Conservation (phyloP, 2,888 invertebrate species). For the Lycophotia porphyrea region DNA sequence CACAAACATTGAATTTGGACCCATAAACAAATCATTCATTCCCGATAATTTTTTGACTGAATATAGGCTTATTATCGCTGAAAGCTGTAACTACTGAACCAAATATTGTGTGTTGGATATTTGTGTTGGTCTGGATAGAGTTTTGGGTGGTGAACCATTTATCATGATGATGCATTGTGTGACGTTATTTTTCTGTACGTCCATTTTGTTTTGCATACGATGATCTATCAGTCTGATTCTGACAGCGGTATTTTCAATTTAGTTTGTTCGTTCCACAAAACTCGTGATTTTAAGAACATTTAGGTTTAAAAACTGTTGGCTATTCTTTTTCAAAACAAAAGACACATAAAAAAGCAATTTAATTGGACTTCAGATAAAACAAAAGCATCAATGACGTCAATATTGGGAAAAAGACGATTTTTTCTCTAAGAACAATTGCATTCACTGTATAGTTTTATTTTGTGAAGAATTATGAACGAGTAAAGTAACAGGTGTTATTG, state of each 20-base stretch:
- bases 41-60: too few relatives aligned
- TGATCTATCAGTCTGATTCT: constrained; percentile 8
- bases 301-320: constrained; percentile 3
- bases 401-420: background rate
- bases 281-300: background rate
- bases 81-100: background rate
- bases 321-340: constrained; percentile 22
- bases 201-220: background rate
- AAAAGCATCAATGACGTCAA: constrained; percentile 38
- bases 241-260: constrained; percentile 8
- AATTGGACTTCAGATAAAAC: constrained; percentile 20
- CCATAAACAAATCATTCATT: too few relatives aligned
- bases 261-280: background rate
- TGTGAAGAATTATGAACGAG: constrained; percentile 20
- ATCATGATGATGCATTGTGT: background rate
- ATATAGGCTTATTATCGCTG: background rate
- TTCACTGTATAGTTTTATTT: constrained; percentile 23
- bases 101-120: background rate
- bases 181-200: background rate
- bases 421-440: constrained; percentile 13
- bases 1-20: too few relatives aligned
- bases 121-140: background rate
- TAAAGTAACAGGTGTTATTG: constrained; percentile 29
- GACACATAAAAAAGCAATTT: constrained; percentile 26
- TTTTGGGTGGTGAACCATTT: background rate